A percentile compares a stretch with the other conserved stretches of the same genome.
phyloP scores from a whole-genome alignment of 1,140 invertebrate genomes.

The Drosophila elegans region DNA sequence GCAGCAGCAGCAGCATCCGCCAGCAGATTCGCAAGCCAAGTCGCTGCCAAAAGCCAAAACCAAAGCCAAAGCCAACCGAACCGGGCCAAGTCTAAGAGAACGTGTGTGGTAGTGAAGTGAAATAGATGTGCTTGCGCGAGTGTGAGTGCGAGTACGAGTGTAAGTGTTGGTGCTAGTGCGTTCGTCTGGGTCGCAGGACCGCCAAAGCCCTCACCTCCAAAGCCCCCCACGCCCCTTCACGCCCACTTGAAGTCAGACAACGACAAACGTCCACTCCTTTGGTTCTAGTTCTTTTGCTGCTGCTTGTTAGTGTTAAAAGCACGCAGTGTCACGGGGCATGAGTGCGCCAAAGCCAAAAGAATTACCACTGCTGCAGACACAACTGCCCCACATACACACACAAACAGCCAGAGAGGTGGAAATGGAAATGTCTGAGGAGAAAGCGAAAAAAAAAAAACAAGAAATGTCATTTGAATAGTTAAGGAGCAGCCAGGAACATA shows the following conservation, averaged over 20 bases:
- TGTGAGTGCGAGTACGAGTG: conserved; percentile 9
- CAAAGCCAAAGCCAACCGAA: conserved; percentile 54
- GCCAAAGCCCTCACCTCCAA: too few species aligned
- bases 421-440: neutral
- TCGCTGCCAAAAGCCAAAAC: conserved; percentile 47
- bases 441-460: conserved; percentile 3
- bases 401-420: conserved; percentile 1
- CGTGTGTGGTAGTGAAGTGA: conserved; percentile 56
- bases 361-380: conserved; percentile 39
- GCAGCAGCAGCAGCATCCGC: conserved; percentile 50
- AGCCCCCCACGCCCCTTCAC: neutral
- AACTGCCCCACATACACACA: conserved; percentile 42
- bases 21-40: conserved; percentile 31
- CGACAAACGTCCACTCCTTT: conserved; percentile 40
- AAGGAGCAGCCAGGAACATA: conserved; percentile 42
- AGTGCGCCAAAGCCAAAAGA: conserved; percentile 44
- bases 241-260: conserved; percentile 22
- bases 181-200: conserved; percentile 10
- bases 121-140: conserved; percentile 15
- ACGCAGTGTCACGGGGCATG: conserved; percentile 21
- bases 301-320: conserved; percentile 60
- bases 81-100: conserved; percentile 53
- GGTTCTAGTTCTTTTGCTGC: conserved; percentile 39
- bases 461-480: conserved; percentile 63
- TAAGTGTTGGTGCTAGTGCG: conserved; percentile 24